Conservation (phyloP, 2,113 vertebrate genomes). For the Gnathonemus longibarbis region DNA sequence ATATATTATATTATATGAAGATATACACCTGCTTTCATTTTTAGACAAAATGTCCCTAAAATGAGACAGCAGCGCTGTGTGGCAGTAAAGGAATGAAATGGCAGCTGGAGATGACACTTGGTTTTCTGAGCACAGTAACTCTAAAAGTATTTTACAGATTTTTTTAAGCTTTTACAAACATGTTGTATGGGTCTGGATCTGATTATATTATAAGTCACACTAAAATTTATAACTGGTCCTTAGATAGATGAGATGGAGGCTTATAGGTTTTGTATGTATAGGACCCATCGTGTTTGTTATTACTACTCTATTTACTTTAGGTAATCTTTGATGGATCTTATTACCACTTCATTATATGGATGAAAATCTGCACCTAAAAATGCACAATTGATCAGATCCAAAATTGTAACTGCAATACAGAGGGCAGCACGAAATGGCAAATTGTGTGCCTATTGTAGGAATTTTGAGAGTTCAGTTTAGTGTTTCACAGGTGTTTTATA, state of each 20-base stretch:
- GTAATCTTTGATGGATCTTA: neutral
- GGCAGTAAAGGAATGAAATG: neutral
- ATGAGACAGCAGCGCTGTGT: neutral
- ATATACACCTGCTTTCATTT: neutral
- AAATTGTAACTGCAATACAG: neutral
- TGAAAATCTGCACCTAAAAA: neutral
- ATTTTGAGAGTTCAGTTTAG: too few relatives aligned
- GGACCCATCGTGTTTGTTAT: neutral
- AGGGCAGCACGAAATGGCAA: neutral
- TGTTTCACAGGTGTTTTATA: too few relatives aligned
- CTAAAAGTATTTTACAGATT: too few relatives aligned
- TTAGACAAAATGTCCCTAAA: neutral
- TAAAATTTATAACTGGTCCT: neutral
- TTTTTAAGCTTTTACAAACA: neutral
- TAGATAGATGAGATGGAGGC: neutral
- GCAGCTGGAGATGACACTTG: neutral
- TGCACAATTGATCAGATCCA: neutral
- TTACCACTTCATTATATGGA: neutral
- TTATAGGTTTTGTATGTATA: neutral
- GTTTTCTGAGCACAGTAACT: too few relatives aligned
- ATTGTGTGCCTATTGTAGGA: too few relatives aligned
- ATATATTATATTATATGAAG: neutral
- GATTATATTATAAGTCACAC: neutral
- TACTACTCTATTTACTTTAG: neutral
- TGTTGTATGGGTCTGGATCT: neutral